Conservation (phyloP, 2,113 vertebrate species). For the Abramis brama region DNA sequence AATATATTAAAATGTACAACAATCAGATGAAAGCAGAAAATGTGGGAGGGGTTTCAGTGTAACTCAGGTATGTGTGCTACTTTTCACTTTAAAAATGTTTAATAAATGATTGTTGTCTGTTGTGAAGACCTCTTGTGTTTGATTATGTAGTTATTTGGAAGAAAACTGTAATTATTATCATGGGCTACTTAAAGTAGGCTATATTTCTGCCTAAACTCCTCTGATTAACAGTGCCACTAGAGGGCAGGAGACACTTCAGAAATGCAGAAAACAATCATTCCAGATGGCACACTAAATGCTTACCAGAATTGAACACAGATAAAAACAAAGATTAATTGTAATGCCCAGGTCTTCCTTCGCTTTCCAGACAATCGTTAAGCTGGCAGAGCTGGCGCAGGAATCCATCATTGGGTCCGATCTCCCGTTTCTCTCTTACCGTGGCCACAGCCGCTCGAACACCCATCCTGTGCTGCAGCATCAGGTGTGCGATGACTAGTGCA, state of each 20-base stretch:
- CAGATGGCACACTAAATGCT: neutral
- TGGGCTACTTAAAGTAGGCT: neutral
- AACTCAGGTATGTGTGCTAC: slow-evolving; percentile 43
- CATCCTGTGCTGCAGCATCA: slow-evolving; percentile 89
- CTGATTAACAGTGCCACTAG: neutral
- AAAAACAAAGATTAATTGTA: neutral
- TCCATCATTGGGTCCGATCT: slow-evolving; percentile 95
- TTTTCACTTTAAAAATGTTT: slow-evolving; percentile 40
- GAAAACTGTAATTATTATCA: neutral
- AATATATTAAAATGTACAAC: neutral
- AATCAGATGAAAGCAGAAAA: neutral
- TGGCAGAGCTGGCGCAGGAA: slow-evolving; percentile 91
- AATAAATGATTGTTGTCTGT: slow-evolving; percentile 35
- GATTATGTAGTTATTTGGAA: neutral
- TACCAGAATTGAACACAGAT: neutral
- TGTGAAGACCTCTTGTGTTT: slow-evolving; percentile 22
- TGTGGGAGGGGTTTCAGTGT: slow-evolving; percentile 22
- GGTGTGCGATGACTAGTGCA: slow-evolving; percentile 88
- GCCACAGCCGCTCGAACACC: slow-evolving; percentile 82
- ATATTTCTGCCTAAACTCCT: neutral
- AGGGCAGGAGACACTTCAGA: neutral
- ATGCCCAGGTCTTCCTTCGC: slow-evolving; percentile 62
- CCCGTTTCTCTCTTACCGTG: slow-evolving; percentile 84
- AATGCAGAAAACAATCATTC: neutral
- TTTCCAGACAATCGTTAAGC: slow-evolving; percentile 80